Base-by-base conservation (phyloP, 2,888 invertebrate species). In the Dolichomitus sp. region DNA sequence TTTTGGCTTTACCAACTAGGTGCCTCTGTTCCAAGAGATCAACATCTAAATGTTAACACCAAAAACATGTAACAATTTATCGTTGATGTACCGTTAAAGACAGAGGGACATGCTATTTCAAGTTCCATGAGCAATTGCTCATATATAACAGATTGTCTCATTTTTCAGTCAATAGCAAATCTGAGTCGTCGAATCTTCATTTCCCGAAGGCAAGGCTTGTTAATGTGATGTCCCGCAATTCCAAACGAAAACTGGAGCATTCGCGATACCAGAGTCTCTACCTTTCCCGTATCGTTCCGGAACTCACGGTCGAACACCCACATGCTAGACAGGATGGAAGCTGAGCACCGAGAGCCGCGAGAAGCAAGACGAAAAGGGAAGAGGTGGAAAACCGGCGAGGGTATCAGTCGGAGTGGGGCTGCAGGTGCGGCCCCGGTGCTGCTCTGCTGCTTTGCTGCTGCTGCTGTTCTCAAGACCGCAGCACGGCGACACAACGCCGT, bases 371-470 rank as follows among this genome's bases (percentile, higher is more conserved):
- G 68, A 61, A 70, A 84, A 79, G 7, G 27, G 42, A 42, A 83
- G 83, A 81, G 81, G 79, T 81, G 81, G 85, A 61, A 85, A 72
- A 73, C 73, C 76, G 76, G 76, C 73, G 83, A 73, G 75, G 65
- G 50, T 70, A 79, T 83, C 68, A 76, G 79, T 37, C 27, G 79
- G 81, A 84, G 85, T 81, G 83, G 85, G 84, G 84, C 54, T 68
- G 87, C 90, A 91, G 91, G 91, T 91, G 91, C 89, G 91, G 91
- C 87, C 83, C 68, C 77, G 70, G 66, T 72, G 70, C 69, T 57
- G 75, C 68, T 77, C n/a, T 48, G 70, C 63, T 54, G 81, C 7
- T 70, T 70, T 40, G 37, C 37, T 63, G 50, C 68, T 45, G 78
- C 42, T 52, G 72, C 68, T 69, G 69, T 59, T 63, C 83, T 73